These are phyloP conservation scores for Hipposideros armiger DNA, from an alignment of 2,113 vertebrate species.

Conservation along the genomic window DNA sequence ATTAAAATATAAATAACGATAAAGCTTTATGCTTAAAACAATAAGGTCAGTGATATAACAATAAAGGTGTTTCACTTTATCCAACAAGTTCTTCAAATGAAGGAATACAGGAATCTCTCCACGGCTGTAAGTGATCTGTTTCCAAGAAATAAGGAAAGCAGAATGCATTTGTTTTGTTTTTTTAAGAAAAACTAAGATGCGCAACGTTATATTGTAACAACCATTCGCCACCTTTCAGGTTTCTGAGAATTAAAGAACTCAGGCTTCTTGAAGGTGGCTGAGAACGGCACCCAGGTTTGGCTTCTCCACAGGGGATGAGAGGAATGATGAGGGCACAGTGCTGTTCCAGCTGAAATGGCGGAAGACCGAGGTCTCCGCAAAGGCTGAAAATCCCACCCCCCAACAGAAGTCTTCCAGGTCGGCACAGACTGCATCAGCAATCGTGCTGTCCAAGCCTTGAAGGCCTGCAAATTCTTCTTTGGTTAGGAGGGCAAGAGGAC, in stretches of 20 bases:
- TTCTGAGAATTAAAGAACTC: not conserved
- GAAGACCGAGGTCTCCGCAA: not conserved
- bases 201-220: not conserved
- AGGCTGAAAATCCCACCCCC: not conserved
- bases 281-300: not conserved
- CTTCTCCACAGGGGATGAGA: too few species aligned
- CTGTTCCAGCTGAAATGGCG: not conserved
- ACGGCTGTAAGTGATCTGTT: not conserved
- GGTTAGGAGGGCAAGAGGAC: not conserved
- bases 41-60: not conserved
- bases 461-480: not conserved
- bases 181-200: not conserved
- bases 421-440: not conserved
- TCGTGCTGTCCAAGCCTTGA: not conserved
- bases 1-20: conserved; percentile 32
- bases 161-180: not conserved
- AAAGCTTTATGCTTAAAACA: not conserved
- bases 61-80: not conserved
- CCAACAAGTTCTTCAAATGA: conserved; percentile 1
- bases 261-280: not conserved
- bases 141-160: not conserved
- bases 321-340: too few species aligned
- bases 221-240: not conserved
- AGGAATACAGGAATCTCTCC: not conserved
- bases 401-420: not conserved